These are phyloP conservation scores for Sigmodon hispidus DNA, from an alignment of 2,113 vertebrate genomes.

Conservation along the genomic window DNA sequence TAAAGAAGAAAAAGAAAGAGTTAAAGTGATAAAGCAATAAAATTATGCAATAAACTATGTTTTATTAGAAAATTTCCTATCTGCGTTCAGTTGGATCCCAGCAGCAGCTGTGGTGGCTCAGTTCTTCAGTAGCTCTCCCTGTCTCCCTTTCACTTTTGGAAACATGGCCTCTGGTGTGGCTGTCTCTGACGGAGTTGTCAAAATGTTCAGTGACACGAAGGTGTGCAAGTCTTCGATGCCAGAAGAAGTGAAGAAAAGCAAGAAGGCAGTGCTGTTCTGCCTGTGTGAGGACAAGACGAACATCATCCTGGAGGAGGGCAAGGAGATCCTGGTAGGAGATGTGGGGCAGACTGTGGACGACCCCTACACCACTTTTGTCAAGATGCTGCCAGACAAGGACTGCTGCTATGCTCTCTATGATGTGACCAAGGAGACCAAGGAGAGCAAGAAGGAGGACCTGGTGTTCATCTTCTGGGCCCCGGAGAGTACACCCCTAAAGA, in stretches of 20 bases:
- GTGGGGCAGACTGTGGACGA: conserved; percentile 87
- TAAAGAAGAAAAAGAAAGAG: background rate
- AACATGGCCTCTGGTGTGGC: no score
- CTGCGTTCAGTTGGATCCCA: no score
- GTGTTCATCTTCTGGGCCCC: conserved; percentile 92
- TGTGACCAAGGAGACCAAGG: conserved; percentile 92
- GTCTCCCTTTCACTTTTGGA: no score
- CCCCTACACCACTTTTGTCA: conserved; percentile 89
- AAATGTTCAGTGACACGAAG: no score
- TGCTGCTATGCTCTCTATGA: conserved; percentile 94
- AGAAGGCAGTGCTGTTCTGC: no score
- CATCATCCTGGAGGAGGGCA: conserved; percentile 90
- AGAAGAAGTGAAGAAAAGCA: no score
- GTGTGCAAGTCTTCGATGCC: no score
- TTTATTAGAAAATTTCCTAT: background rate
- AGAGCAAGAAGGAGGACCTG: conserved; percentile 95
- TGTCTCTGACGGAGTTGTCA: no score
- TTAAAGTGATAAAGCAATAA: background rate
- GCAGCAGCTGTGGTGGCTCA: no score
- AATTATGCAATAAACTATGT: background rate
- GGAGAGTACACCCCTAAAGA: background rate
- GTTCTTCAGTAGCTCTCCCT: no score
- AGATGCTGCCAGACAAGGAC: conserved; percentile 90
- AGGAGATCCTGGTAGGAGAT: conserved; percentile 91
- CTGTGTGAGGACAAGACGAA: no score